Evolutionary conservation across 1,140 invertebrate species (phyloP), one percentile per base, ranked within the genome.

Genomic region (Papilio xuthus): DNA sequence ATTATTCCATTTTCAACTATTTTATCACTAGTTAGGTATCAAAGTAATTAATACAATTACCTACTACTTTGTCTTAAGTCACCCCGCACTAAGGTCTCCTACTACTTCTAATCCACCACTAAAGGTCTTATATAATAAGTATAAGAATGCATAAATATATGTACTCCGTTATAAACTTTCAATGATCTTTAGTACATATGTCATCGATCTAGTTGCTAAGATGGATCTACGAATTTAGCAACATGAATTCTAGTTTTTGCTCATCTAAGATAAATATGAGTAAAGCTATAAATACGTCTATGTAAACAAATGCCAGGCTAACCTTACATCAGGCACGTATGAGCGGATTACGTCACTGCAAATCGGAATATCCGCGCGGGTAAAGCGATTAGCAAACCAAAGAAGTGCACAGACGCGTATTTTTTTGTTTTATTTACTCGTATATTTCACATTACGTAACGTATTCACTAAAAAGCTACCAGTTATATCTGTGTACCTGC

Each of bases 201-300:
- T 10, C 6, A n/a, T 15, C 50, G 56, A 23, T 26, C 56, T 13
- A n/a, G 53, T 4, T 56, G 53, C 1, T 23, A 12, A 23, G 12
- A 26, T 8, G 6, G 7, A 2, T 26, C 13, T 60, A 9, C n/a
- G 0, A 15, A 23, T 60, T 60, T 60, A 13, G 60, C 13, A 15
- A 15, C 13, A 67, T 15, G 15, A 47, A 47, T 47, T 13, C 15
- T 4, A 13, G 1, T 26, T 67, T 63, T 63, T n/a, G 18, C 50
- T 53, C 18, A 53, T 20, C 60, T 32, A 67, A 67, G 60, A 67
- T 67, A 67, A 67, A 67, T 67, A 67, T 4, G 8, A 67, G n/a
- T 20, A 53, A 28, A 28, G 6, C 60, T 63, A 63, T 26, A 60
- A 60, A 60, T 67, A 67, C 26, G 4, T 2, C 32, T 67, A 67